These are phyloP conservation scores for Sinocyclocheilus anophthalmus DNA, from an alignment of 2,113 vertebrate species.

Conservation along the genomic window DNA sequence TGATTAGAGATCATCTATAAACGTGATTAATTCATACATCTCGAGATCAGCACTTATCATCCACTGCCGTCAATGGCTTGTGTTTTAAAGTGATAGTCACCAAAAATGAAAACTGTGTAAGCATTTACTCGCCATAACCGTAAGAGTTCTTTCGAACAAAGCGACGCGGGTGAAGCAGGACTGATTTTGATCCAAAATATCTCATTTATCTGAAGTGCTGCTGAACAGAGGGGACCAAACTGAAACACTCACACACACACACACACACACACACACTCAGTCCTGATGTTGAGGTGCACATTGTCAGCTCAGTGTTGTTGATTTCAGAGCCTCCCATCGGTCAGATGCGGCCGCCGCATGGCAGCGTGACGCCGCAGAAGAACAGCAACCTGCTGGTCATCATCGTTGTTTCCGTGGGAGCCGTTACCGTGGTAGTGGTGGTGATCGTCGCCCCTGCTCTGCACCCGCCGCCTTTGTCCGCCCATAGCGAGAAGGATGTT, in stretches of 20 bases:
- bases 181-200: too few relatives aligned
- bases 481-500: slow-evolving; percentile 89
- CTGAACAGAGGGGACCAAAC: too few relatives aligned
- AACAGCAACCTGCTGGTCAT: slow-evolving; percentile 91
- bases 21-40: not conserved
- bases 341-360: slow-evolving; percentile 91
- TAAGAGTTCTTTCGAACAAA: too few relatives aligned
- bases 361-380: slow-evolving; percentile 89
- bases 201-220: too few relatives aligned
- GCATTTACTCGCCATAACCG: too few relatives aligned
- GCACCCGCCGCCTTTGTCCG: slow-evolving; percentile 88
- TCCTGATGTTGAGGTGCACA: not conserved
- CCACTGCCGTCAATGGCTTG: not conserved
- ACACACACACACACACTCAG: too few relatives aligned
- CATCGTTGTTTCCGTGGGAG: slow-evolving; percentile 85
- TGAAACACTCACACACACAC: too few relatives aligned
- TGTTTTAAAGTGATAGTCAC: not conserved
- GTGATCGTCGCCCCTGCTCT: slow-evolving; percentile 84
- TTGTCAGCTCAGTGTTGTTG: not conserved
- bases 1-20: not conserved
- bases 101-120: not conserved
- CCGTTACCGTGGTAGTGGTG: slow-evolving; percentile 82
- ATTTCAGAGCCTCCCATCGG: slow-evolving; percentile 88
- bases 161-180: too few relatives aligned
- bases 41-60: not conserved